Conservation (phyloP, 2,797 vertebrate species). For the Pseudochirops cupreus region DNA sequence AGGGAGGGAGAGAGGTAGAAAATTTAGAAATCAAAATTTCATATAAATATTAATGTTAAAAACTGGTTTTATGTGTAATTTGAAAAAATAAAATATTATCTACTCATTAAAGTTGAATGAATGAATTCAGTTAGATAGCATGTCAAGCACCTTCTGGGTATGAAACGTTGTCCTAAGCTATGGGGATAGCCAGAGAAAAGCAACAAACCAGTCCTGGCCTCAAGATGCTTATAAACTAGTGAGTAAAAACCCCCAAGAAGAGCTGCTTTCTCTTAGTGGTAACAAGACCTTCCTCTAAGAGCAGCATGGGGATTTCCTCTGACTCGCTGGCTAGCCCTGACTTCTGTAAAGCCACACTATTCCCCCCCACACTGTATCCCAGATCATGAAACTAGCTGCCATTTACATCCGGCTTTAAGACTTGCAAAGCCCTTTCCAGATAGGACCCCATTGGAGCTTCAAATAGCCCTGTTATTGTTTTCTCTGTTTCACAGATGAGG, state of each 20-base stretch:
- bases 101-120: neutral
- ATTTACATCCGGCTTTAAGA: neutral
- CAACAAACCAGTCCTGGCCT: neutral
- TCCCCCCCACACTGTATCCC: neutral
- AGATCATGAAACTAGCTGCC: neutral
- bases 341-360: neutral
- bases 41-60: no score
- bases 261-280: neutral
- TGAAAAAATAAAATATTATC: no score
- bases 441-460: neutral
- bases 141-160: neutral
- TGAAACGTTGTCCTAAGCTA: neutral
- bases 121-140: neutral
- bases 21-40: no score
- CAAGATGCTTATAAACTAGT: neutral
- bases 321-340: neutral
- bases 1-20: no score
- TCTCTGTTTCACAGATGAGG: neutral
- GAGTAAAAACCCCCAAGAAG: neutral
- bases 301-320: neutral
- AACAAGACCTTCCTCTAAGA: neutral
- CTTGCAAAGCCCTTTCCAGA: neutral
- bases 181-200: neutral
- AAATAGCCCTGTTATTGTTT: neutral
- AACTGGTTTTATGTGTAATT: no score